These are phyloP conservation scores for Drosophila incognita DNA, from an alignment of 2,888 invertebrate genomes.

Conservation along the genomic window DNA sequence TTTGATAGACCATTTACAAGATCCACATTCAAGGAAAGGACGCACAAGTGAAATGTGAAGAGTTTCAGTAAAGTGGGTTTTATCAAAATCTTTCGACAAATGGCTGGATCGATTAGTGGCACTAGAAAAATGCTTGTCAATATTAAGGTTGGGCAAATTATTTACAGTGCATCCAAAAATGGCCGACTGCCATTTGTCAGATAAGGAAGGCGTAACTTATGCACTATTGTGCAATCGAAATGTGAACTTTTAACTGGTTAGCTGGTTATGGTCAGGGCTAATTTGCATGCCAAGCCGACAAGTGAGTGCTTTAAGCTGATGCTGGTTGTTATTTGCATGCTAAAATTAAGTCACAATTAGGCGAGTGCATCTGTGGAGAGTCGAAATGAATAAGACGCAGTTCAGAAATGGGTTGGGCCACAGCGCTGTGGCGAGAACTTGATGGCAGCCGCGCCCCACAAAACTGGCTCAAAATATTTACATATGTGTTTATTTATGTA, in stretches of 20 bases:
- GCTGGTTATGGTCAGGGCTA: slow-evolving; percentile 12
- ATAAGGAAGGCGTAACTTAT: not conserved
- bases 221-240: slow-evolving; percentile 27
- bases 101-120: not conserved
- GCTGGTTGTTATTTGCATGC: not conserved
- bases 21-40: not conserved
- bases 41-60: not conserved
- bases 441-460: slow-evolving; percentile 24
- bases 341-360: slow-evolving; percentile 8
- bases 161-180: slow-evolving; percentile 1
- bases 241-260: slow-evolving; percentile 23
- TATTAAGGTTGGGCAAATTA: not conserved
- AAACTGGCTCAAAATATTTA: slow-evolving; percentile 13
- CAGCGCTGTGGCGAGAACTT: slow-evolving; percentile 24
- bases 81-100: not conserved
- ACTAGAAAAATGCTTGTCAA: not conserved
- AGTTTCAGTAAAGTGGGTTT: not conserved
- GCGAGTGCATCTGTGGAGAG: slow-evolving; percentile 14
- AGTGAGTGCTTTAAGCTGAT: not conserved
- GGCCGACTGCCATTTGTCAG: not conserved
- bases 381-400: slow-evolving; percentile 29
- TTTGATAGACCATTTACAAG: not conserved
- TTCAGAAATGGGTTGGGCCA: slow-evolving; percentile 38
- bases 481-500: not conserved
- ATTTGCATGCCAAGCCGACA: slow-evolving; percentile 25